Conservation (phyloP, 2,888 invertebrate species). For the Gisinianus flammeolus region DNA sequence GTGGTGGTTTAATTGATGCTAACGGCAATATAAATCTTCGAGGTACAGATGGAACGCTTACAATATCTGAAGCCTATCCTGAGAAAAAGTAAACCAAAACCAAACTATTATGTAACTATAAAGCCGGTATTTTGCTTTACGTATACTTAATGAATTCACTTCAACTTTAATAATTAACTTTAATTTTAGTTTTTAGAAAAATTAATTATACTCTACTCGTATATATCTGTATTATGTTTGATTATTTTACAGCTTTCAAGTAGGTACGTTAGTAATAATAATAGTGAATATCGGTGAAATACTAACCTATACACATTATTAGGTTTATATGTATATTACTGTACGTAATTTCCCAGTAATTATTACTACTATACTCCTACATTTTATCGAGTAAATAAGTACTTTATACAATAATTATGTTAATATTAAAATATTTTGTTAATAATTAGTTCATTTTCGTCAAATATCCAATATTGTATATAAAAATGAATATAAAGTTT, state of each 20-base stretch:
- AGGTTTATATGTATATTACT: too few species aligned
- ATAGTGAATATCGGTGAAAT: not conserved
- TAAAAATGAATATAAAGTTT: too few species aligned
- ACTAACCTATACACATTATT: not conserved
- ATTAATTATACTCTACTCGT: too few species aligned
- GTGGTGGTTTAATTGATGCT: slow-evolving; percentile 52
- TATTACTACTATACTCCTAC: too few species aligned
- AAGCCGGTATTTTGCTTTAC: slow-evolving; percentile 28
- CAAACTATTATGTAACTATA: not conserved
- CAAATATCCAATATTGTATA: too few species aligned
- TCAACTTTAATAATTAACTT: not conserved
- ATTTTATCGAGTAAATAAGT: too few species aligned
- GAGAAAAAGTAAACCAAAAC: slow-evolving; percentile 17
- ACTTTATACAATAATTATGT: too few species aligned
- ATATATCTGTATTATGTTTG: too few species aligned
- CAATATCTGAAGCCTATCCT: slow-evolving; percentile 57
- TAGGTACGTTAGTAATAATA: too few species aligned
- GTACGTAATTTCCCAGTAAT: too few species aligned
- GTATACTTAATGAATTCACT: slow-evolving; percentile 26
- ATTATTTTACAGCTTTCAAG: not conserved
- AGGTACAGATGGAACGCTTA: slow-evolving; percentile 57
- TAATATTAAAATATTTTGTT: too few species aligned
- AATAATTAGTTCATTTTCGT: too few species aligned
- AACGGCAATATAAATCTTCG: slow-evolving; percentile 58
- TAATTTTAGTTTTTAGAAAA: not conserved